Conservation (phyloP, 2,888 invertebrate genomes). For the Polyommatus icarus region DNA sequence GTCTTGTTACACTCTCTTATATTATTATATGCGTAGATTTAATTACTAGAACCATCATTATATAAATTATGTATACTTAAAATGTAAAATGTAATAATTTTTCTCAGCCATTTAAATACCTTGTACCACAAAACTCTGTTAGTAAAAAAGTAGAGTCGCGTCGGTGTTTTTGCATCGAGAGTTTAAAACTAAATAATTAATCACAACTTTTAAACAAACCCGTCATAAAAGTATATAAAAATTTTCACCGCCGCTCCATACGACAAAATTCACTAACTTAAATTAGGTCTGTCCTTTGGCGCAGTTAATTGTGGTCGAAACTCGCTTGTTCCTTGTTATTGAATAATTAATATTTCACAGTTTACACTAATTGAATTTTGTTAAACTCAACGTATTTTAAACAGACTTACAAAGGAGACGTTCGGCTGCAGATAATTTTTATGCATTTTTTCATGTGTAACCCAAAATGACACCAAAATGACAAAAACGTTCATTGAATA, state of each 20-base stretch:
- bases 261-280: constrained; percentile 14
- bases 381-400: background rate
- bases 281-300: background rate
- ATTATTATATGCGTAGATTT: too few species aligned
- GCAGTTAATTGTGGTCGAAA: constrained; percentile 10
- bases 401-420: background rate
- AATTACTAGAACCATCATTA: too few species aligned
- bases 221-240: constrained; percentile 1
- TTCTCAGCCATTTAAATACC: background rate
- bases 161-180: background rate
- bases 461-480: too few species aligned
- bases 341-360: background rate
- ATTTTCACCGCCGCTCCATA: constrained; percentile 3
- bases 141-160: background rate
- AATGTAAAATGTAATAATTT: too few species aligned
- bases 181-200: constrained; percentile 12
- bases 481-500: background rate
- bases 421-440: too few species aligned
- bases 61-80: too few species aligned
- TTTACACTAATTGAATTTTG: background rate
- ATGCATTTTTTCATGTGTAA: too few species aligned
- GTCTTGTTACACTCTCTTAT: too few species aligned
- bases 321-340: background rate
- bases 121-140: background rate
- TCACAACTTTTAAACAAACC: constrained; percentile 8